Percentiles rank a stretch among this genome's conserved stretches.
Conservation (phyloP, 2,797 vertebrate species). For the Limosa lapponica region DNA sequence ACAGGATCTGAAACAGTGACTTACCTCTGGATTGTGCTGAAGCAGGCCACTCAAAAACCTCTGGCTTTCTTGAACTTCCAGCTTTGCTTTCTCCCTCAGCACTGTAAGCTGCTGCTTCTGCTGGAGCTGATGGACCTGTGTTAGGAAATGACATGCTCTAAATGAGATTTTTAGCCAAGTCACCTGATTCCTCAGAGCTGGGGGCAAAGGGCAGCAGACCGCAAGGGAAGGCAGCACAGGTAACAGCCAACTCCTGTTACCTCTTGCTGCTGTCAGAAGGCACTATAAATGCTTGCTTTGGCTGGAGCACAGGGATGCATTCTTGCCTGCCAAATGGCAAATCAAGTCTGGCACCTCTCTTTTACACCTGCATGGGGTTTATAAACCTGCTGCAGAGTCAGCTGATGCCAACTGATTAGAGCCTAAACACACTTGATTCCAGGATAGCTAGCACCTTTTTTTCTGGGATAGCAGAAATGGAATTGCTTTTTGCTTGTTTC, state of each 20-base stretch:
- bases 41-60: constrained; percentile 39
- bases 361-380: neutral
- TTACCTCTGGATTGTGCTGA: constrained; percentile 33
- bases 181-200: neutral
- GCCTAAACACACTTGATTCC: neutral
- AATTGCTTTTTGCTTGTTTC: neutral
- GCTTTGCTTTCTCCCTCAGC: constrained; percentile 43
- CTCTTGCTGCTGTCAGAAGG: neutral
- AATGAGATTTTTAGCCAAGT: neutral
- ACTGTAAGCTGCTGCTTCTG: constrained; percentile 30
- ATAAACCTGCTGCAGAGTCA: neutral
- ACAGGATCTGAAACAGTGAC: neutral
- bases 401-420: neutral
- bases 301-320: fast-evolving
- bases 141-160: neutral
- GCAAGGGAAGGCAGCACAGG: neutral
- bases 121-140: constrained; percentile 34
- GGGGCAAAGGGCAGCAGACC: neutral
- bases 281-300: neutral
- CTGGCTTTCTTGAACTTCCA: constrained; percentile 62
- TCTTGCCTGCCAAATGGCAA: neutral
- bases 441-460: neutral
- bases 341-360: fast-evolving
- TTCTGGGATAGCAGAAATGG: neutral
- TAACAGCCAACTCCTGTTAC: neutral